These are phyloP conservation scores for Acleris literana DNA, from an alignment of 2,888 invertebrate genomes.

Conservation along the genomic window DNA sequence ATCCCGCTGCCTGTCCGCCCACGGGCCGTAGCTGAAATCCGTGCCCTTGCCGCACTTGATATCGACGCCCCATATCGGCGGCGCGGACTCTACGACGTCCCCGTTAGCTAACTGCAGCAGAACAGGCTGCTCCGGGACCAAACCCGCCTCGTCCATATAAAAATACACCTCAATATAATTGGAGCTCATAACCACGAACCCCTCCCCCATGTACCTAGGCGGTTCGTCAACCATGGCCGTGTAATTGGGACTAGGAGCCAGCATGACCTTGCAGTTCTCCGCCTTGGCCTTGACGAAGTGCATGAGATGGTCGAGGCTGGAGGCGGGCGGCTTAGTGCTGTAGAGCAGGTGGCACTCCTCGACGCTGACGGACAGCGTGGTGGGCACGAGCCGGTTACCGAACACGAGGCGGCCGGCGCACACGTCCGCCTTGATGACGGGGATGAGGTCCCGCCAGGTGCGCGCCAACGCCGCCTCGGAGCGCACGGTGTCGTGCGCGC, in stretches of 20 bases:
- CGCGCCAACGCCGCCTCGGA: constrained; percentile 93
- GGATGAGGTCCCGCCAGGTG: constrained; percentile 97
- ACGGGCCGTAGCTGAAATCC: constrained; percentile 98
- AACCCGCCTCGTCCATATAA: constrained; percentile 98
- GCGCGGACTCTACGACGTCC: constrained; percentile 95
- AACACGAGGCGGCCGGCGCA: constrained; percentile 96
- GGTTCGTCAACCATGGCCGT: constrained; percentile 97
- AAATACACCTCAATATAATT: constrained; percentile 97
- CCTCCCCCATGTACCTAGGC: constrained; percentile 98
- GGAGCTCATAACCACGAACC: constrained; percentile 97
- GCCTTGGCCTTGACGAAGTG: constrained; percentile 97
- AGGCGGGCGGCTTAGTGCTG: constrained; percentile 97
- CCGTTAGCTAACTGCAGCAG: constrained; percentile 95
- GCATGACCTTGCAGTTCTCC: constrained; percentile 97
- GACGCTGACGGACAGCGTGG: constrained; percentile 94
- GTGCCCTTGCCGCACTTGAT: constrained; percentile 97
- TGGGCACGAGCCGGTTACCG: constrained; percentile 97
- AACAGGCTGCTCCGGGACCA: constrained; percentile 96
- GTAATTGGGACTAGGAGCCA: constrained; percentile 98
- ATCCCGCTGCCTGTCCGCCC: constrained; percentile 99
- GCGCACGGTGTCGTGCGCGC: constrained; percentile 80
- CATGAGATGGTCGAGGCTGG: constrained; percentile 96
- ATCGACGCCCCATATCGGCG: constrained; percentile 97
- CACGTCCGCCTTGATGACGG: constrained; percentile 97
- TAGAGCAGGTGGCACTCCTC: constrained; percentile 98